Conservation (phyloP, 2,888 invertebrate species). For the Lepidocyrtinus sp. region DNA sequence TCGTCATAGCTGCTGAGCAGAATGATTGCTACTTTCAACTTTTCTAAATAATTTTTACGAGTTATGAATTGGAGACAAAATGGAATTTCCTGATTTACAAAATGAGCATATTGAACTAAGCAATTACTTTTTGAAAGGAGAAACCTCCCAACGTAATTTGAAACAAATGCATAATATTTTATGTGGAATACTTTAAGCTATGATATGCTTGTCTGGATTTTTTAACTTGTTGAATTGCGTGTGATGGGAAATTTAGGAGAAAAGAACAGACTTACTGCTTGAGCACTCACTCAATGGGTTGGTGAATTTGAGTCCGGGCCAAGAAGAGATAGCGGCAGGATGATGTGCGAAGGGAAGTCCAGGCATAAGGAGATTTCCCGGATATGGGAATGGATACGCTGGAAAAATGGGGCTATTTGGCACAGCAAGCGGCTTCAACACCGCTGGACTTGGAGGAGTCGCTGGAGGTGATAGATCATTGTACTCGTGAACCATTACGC, state of each 20-base stretch:
- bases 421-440: slow-evolving; percentile 68
- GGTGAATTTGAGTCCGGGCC: slow-evolving; percentile 69
- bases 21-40: slow-evolving; percentile 29
- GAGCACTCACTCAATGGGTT: slow-evolving; percentile 62
- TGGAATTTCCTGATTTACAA: slow-evolving; percentile 58
- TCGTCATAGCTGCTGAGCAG: slow-evolving; percentile 31
- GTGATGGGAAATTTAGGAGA: too few species aligned
- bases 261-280: slow-evolving; percentile 65
- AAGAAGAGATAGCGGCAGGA: slow-evolving; percentile 65
- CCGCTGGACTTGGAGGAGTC: slow-evolving; percentile 70
- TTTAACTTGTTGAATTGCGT: slow-evolving; percentile 35
- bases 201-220: too few species aligned
- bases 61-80: slow-evolving; percentile 55
- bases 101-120: slow-evolving; percentile 15
- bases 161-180: too few species aligned
- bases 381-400: slow-evolving; percentile 68
- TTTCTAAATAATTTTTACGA: slow-evolving; percentile 22
- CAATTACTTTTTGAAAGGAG: too few species aligned
- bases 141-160: too few species aligned
- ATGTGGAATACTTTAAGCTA: too few species aligned
- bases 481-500: slow-evolving; percentile 64
- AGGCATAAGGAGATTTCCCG: slow-evolving; percentile 69
- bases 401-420: slow-evolving; percentile 69
- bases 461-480: slow-evolving; percentile 70
- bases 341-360: slow-evolving; percentile 68